Conservation (phyloP, 1,140 invertebrate species). For the Caenorhabditis remanei region DNA sequence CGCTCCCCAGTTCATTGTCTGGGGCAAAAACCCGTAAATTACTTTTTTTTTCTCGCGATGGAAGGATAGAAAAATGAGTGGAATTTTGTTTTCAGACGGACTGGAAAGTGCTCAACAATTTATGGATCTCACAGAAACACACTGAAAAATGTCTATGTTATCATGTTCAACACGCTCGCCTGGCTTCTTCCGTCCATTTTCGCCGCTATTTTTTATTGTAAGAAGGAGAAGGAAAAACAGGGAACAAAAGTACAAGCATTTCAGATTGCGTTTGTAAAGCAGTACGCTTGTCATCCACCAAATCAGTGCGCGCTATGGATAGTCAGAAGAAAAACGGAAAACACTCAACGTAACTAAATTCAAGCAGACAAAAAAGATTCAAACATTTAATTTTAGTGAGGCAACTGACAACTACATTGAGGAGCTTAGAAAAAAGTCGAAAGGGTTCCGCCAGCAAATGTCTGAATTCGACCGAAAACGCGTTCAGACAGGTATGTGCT, state of each 20-base stretch:
- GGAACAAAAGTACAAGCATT: neutral
- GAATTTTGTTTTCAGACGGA: slow-evolving; percentile 15
- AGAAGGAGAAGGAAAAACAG: neutral
- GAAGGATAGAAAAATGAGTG: neutral
- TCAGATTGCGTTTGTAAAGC: slow-evolving; percentile 66
- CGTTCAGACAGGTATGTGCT: slow-evolving; percentile 81
- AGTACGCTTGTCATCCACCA: slow-evolving; percentile 67
- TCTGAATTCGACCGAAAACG: slow-evolving; percentile 75
- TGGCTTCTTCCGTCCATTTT: slow-evolving; percentile 75
- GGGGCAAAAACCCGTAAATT: slow-evolving; percentile 61
- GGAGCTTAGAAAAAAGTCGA: slow-evolving; percentile 68
- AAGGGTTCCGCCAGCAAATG: slow-evolving; percentile 69
- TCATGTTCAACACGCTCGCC: slow-evolving; percentile 71
- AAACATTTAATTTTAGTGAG: neutral
- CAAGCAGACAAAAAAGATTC: too few relatives aligned
- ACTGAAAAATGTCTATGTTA: slow-evolving; percentile 69
- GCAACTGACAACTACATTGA: slow-evolving; percentile 72
- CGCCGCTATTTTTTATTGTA: slow-evolving; percentile 71
- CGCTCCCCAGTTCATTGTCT: slow-evolving; percentile 73
- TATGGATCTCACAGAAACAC: slow-evolving; percentile 63
- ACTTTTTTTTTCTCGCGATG: neutral
- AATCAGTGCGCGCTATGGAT: slow-evolving; percentile 30
- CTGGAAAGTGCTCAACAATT: slow-evolving; percentile 69
- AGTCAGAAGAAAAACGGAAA: neutral
- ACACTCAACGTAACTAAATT: slow-evolving; percentile 1